phyloP scores from a whole-genome alignment of 2,888 invertebrate genomes.

The Heliconius sara region DNA sequence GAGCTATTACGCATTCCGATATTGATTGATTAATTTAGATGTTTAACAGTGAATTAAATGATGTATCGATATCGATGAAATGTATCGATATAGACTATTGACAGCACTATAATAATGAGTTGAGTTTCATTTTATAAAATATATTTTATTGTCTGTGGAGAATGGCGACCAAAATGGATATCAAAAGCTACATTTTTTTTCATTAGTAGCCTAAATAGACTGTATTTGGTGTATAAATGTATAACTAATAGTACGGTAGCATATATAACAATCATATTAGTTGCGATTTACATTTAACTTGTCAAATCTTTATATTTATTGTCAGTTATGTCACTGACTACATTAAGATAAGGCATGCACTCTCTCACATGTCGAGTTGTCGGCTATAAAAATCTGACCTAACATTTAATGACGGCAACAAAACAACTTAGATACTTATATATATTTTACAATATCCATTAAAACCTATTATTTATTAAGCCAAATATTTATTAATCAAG shows the following conservation, averaged over 20 bases:
- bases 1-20: constrained; percentile 65
- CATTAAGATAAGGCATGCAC: constrained; percentile 3
- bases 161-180: too few relatives aligned
- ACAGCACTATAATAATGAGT: constrained; percentile 35
- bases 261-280: not conserved
- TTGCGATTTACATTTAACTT: not conserved
- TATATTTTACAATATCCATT: not conserved
- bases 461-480: not conserved
- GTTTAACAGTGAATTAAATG: constrained; percentile 63
- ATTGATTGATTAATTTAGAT: constrained; percentile 69
- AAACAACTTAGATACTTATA: not conserved
- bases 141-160: not conserved
- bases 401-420: not conserved
- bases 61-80: constrained; percentile 49
- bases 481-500: not conserved
- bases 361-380: not conserved
- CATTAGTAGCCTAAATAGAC: not conserved
- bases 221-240: not conserved
- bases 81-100: constrained; percentile 26
- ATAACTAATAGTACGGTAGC: not conserved
- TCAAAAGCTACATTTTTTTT: not conserved
- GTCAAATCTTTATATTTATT: constrained; percentile 1
- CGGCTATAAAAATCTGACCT: constrained; percentile 5
- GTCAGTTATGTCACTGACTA: not conserved
- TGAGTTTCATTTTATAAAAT: not conserved